Evolutionary conservation across 35 echinoderm and acorn worm genomes (phyloP).

Genomic region (Apostichopus californicus): DNA sequence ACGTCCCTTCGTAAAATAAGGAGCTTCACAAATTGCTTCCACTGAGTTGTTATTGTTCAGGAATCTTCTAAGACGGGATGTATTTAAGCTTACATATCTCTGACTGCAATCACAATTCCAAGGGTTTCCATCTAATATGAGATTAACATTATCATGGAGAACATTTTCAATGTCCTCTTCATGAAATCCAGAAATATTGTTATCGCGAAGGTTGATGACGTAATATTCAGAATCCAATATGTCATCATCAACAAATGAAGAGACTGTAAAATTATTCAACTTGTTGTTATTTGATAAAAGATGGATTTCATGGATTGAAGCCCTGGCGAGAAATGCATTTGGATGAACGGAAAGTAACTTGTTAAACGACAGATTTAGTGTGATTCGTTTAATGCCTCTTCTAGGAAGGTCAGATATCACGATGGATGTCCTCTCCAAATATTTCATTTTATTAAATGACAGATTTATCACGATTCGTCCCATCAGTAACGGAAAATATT

Average conservation of each 20-base stretch:
- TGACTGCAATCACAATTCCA: slow-evolving; percentile 4
- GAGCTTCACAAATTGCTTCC: neutral
- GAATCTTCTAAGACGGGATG: neutral
- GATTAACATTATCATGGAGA: neutral
- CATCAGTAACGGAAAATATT: neutral
- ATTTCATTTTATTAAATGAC: neutral
- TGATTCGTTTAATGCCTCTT: neutral
- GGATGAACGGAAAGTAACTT: neutral
- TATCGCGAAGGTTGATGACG: neutral
- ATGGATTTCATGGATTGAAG: neutral
- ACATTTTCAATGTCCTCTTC: slow-evolving; percentile 8
- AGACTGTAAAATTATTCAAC: neutral
- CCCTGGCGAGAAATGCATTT: neutral
- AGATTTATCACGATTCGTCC: neutral
- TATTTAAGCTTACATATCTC: neutral
- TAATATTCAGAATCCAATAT: neutral
- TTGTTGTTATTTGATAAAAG: neutral
- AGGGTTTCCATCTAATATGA: neutral
- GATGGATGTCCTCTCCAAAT: neutral
- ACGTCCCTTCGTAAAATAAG: neutral
- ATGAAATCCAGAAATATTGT: neutral
- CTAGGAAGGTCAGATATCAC: neutral
- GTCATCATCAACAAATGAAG: neutral
- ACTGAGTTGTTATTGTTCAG: neutral
- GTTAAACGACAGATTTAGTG: neutral